Conservation (phyloP, 1,140 invertebrate genomes). For the Ceratina japonica region DNA sequence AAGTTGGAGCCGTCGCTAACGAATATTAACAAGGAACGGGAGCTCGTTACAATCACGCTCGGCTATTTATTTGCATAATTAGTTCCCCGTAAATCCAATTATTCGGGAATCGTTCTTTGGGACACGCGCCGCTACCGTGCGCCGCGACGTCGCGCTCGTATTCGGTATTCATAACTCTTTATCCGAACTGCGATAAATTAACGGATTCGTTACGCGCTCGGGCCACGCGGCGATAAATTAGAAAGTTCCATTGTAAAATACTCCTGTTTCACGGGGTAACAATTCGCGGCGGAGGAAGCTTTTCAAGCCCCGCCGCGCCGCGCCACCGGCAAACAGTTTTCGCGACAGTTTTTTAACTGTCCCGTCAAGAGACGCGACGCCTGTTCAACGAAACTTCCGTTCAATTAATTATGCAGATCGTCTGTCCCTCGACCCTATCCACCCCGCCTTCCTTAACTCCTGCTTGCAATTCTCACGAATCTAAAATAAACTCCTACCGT, state of each 20-base stretch:
- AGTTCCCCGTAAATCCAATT: slow-evolving; percentile 25
- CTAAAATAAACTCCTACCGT: background rate
- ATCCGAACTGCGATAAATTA: slow-evolving; percentile 22
- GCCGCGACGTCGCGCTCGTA: background rate
- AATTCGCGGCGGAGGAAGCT: background rate
- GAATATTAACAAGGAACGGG: background rate
- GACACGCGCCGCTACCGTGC: background rate
- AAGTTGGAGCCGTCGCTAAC: background rate
- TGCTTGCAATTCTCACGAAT: slow-evolving; percentile 28
- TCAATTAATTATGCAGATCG: slow-evolving; percentile 47
- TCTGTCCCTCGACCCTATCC: slow-evolving; percentile 18
- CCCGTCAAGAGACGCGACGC: background rate
- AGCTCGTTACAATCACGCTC: background rate
- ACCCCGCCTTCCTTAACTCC: slow-evolving; percentile 10
- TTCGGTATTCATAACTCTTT: slow-evolving; percentile 34
- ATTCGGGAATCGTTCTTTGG: slow-evolving; percentile 16
- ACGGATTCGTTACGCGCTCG: background rate
- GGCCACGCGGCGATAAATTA: slow-evolving; percentile 29
- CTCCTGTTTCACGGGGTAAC: background rate
- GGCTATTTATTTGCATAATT: slow-evolving; percentile 37
- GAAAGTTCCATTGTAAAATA: slow-evolving; percentile 40
- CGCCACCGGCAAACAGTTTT: slow-evolving; percentile 1
- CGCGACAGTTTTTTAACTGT: slow-evolving; percentile 28
- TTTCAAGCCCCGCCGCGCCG: background rate
- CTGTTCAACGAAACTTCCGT: slow-evolving; percentile 23